Conservation (phyloP, 2,797 vertebrate genomes). For the Poeciliopsis presidionis region DNA sequence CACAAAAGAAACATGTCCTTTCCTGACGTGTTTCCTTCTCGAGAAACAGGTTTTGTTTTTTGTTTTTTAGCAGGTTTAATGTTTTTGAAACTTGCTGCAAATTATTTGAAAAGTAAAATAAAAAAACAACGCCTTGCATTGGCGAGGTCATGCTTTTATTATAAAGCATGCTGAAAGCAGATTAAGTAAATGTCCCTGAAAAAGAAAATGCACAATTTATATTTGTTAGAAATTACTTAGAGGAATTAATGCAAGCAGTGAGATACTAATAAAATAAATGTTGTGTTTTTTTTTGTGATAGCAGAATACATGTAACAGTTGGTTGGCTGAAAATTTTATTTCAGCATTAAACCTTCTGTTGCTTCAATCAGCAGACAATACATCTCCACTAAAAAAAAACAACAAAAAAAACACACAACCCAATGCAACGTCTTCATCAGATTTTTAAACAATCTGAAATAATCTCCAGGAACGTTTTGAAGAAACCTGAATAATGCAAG, state of each 20-base stretch:
- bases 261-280: not conserved
- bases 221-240: not conserved
- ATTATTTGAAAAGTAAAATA: not conserved
- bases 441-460: too few relatives aligned
- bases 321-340: not conserved
- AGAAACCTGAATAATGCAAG: too few relatives aligned
- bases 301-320: not conserved
- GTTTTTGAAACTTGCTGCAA: not conserved
- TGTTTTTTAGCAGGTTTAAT: not conserved
- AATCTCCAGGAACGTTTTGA: not conserved
- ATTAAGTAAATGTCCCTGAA: not conserved
- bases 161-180: not conserved
- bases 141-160: not conserved
- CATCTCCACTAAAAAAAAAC: not conserved
- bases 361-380: not conserved
- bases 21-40: slow-evolving; percentile 13
- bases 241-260: not conserved
- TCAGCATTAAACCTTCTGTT: not conserved
- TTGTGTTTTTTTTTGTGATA: too few relatives aligned
- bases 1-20: not conserved
- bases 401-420: not conserved
- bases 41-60: not conserved
- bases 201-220: not conserved
- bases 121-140: not conserved
- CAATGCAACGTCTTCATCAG: not conserved